These are phyloP conservation scores for Sorex araneus DNA, from an alignment of 2,113 vertebrate species.

Conservation along the genomic window DNA sequence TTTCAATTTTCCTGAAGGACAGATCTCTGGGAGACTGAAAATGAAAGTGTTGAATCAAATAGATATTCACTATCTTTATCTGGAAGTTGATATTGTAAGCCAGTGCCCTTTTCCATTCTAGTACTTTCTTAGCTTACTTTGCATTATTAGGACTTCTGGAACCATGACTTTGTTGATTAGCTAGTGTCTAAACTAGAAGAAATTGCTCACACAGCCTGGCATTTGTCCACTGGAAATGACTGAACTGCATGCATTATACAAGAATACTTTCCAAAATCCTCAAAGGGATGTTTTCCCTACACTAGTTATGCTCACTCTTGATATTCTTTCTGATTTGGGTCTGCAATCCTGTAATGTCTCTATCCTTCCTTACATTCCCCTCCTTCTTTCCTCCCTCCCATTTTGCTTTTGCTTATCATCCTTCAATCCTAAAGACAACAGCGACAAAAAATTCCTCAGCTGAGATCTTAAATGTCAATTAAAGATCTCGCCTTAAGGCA, in stretches of 20 bases:
- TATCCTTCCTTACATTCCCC: not conserved
- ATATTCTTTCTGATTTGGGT: not conserved
- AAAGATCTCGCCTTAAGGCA: not conserved
- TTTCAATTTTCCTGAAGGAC: not conserved
- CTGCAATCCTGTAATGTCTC: not conserved
- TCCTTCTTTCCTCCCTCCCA: not conserved
- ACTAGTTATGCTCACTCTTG: not conserved
- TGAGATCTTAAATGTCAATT: slow-evolving; percentile 8
- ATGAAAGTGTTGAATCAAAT: not conserved
- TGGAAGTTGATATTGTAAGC: not conserved
- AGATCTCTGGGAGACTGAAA: not conserved
- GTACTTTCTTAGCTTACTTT: accelerated
- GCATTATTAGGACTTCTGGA: not conserved
- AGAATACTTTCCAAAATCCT: not conserved
- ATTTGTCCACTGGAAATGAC: slow-evolving; percentile 2
- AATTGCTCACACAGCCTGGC: not conserved
- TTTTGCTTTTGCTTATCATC: not conserved
- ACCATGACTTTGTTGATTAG: not conserved
- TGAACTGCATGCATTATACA: not conserved
- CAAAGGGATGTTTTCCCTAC: not conserved
- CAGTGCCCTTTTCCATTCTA: too few species aligned
- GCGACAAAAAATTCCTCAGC: not conserved
- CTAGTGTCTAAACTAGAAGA: not conserved
- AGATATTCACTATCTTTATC: not conserved
- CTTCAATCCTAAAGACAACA: not conserved